phyloP scores from a whole-genome alignment of 2,888 invertebrate genomes.

The Pinctada fucata region DNA sequence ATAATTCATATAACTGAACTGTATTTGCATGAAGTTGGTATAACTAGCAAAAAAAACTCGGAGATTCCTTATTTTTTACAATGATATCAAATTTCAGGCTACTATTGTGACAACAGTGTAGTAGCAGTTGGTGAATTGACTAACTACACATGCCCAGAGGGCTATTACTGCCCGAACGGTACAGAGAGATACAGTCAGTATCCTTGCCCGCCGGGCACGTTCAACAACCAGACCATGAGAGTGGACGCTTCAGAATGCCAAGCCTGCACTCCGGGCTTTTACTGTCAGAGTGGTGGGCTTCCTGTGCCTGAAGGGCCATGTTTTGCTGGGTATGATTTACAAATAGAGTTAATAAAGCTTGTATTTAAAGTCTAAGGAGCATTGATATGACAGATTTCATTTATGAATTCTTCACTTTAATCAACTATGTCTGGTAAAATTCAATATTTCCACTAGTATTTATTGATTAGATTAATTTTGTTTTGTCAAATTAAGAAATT shows the following conservation, averaged over 20 bases:
- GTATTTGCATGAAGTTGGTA: too few species aligned
- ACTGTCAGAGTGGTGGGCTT: constrained; percentile 71
- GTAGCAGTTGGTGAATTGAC: constrained; percentile 59
- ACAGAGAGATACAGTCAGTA: constrained; percentile 63
- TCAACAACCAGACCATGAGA: constrained; percentile 67
- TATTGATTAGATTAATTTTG: too few species aligned
- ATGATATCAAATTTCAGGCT: too few species aligned
- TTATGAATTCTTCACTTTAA: too few species aligned
- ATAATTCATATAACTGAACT: too few species aligned
- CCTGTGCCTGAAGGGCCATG: constrained; percentile 71
- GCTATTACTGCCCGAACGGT: constrained; percentile 66
- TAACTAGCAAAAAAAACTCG: too few species aligned
- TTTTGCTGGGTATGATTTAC: constrained; percentile 70
- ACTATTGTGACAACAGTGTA: constrained; percentile 69
- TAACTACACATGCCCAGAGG: constrained; percentile 62
- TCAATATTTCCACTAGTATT: too few species aligned
- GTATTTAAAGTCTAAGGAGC: too few species aligned
- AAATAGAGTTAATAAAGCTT: constrained; percentile 1
- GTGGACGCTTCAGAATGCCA: constrained; percentile 63
- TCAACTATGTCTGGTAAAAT: too few species aligned
- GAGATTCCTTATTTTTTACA: too few species aligned
- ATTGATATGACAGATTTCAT: too few species aligned
- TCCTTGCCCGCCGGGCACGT: constrained; percentile 72
- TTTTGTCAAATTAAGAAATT: too few species aligned
- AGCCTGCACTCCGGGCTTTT: constrained; percentile 70